phyloP scores from a whole-genome alignment of 2,797 vertebrate genomes.

The Brachyrhaphis roseni region DNA sequence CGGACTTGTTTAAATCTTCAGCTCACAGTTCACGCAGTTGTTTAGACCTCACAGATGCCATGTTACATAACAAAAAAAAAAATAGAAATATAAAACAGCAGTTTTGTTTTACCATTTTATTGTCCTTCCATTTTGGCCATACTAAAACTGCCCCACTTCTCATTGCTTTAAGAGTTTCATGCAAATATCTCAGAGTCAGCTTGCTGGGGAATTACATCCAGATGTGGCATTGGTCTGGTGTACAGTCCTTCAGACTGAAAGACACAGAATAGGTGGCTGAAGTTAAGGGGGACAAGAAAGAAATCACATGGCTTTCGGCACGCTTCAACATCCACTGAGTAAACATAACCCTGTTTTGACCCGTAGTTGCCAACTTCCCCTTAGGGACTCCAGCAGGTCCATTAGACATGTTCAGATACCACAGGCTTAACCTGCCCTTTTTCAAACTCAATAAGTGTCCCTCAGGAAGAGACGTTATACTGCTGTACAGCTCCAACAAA shows the following conservation, averaged over 20 bases:
- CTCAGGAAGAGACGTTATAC: constrained; percentile 48
- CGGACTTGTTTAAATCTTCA: constrained; percentile 69
- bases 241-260: constrained; percentile 57
- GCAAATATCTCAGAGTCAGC: constrained; percentile 49
- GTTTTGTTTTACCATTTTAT: constrained; percentile 56
- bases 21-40: constrained; percentile 41
- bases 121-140: constrained; percentile 48
- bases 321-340: constrained; percentile 71
- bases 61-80: constrained; percentile 10
- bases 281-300: constrained; percentile 29
- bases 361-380: constrained; percentile 47
- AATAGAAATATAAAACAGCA: constrained; percentile 50
- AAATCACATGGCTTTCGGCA: constrained; percentile 66
- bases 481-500: constrained; percentile 29
- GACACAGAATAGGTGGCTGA: constrained; percentile 28
- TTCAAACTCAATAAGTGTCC: constrained; percentile 81
- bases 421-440: constrained; percentile 69
- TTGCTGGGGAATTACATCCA: constrained; percentile 68
- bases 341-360: constrained; percentile 79
- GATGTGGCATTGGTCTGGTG: constrained; percentile 71
- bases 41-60: constrained; percentile 52
- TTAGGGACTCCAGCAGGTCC: constrained; percentile 64
- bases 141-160: constrained; percentile 49
- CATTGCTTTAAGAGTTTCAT: constrained; percentile 50
- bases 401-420: constrained; percentile 75